phyloP scores from a whole-genome alignment of 2,888 invertebrate genomes.

The Andrena camellia region DNA sequence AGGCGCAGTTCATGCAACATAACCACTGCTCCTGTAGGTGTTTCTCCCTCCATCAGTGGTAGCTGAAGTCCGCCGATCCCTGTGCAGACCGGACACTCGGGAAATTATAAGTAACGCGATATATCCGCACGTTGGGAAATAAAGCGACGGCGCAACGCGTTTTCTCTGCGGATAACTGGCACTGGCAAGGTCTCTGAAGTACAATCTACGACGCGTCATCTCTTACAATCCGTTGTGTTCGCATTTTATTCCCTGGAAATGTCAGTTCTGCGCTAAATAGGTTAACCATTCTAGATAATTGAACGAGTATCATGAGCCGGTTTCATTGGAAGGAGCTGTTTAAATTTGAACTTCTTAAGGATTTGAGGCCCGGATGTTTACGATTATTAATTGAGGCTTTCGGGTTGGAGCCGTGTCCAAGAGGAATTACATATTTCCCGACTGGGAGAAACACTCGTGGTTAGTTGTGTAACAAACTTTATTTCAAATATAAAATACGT shows the following conservation, averaged over 20 bases:
- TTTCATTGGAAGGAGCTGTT: background rate
- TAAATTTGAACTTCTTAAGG: background rate
- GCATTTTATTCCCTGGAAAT: slow-evolving; percentile 20
- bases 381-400: too few species aligned
- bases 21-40: too few species aligned
- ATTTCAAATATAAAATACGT: too few species aligned
- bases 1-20: too few species aligned
- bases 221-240: slow-evolving; percentile 4
- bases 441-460: too few species aligned
- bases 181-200: slow-evolving; percentile 43
- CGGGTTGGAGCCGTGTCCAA: too few species aligned
- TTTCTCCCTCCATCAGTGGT: too few species aligned
- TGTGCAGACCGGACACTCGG: slow-evolving; percentile 52
- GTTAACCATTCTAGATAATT: background rate
- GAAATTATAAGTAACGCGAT: slow-evolving; percentile 67
- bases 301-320: background rate
- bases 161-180: slow-evolving; percentile 16
- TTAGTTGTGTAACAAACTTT: too few species aligned
- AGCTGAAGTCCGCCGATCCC: too few species aligned
- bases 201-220: background rate
- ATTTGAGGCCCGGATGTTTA: too few species aligned
- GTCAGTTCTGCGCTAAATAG: background rate
- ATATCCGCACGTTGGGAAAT: slow-evolving; percentile 64
- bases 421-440: too few species aligned
- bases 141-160: slow-evolving; percentile 28